Conservation (phyloP, 2,888 invertebrate species). For the Galerucella calmariensis region DNA sequence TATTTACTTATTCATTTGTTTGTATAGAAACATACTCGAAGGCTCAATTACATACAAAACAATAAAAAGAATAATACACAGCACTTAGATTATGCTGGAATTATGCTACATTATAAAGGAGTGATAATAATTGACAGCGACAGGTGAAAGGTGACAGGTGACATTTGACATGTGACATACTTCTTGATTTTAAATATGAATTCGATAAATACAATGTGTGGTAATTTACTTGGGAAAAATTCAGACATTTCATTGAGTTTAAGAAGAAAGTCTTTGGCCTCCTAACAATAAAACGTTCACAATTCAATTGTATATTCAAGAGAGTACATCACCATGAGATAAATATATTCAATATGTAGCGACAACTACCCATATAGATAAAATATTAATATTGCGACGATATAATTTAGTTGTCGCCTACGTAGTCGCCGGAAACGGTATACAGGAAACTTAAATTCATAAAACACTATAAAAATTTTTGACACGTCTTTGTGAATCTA, state of each 20-base stretch:
- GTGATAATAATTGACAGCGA: no score
- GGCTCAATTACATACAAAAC: neutral
- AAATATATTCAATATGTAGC: slow-evolving; percentile 19
- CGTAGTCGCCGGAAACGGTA: slow-evolving; percentile 41
- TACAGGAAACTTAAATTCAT: slow-evolving; percentile 50
- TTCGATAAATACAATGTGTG: no score
- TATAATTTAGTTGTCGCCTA: slow-evolving; percentile 45
- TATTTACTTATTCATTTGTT: neutral
- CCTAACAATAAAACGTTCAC: slow-evolving; percentile 5
- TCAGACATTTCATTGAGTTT: no score
- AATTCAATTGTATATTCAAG: slow-evolving; percentile 4
- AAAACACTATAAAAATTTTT: slow-evolving; percentile 45
- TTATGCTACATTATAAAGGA: no score
- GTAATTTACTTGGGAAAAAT: no score
- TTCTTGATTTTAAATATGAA: no score
- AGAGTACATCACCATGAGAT: slow-evolving; percentile 4
- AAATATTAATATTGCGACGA: slow-evolving; percentile 38
- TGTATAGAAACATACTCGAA: neutral
- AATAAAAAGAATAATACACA: neutral
- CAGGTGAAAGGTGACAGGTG: no score
- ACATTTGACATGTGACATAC: no score
- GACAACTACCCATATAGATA: slow-evolving; percentile 31
- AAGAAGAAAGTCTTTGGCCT: slow-evolving; percentile 4
- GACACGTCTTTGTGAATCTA: slow-evolving; percentile 47
- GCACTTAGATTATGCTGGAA: no score